Evolutionary conservation across 1,140 invertebrate species (phyloP).

Genomic region (Zaprionus lachaisei): DNA sequence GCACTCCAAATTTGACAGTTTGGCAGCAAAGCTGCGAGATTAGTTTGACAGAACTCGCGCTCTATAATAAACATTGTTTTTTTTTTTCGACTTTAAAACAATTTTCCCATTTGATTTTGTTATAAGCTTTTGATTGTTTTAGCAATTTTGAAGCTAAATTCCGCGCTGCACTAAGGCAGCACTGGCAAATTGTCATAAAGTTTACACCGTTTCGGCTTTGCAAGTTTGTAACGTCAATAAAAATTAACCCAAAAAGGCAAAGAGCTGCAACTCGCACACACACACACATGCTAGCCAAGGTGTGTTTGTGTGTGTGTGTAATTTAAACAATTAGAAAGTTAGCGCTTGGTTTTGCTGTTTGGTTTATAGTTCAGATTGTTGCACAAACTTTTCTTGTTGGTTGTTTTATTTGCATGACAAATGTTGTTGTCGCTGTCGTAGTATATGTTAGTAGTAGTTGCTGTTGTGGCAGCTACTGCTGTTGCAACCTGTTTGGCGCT

Average conservation of each 20-base stretch:
- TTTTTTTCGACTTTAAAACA: not conserved
- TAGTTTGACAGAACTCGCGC: not conserved
- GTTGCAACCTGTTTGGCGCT: conserved; percentile 33
- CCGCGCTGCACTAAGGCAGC: not conserved
- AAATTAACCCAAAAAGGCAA: conserved; percentile 66
- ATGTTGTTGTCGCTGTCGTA: conserved; percentile 33
- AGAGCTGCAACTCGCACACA: conserved; percentile 45
- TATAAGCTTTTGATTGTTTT: conserved; percentile 36
- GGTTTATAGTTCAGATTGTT: conserved; percentile 51
- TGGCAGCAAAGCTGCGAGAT: not conserved
- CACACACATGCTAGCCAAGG: conserved; percentile 28
- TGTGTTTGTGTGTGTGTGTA: conserved; percentile 55
- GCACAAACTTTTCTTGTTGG: conserved; percentile 52
- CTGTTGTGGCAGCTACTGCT: conserved; percentile 8
- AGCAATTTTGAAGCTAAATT: not conserved
- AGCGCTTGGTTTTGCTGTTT: conserved; percentile 55
- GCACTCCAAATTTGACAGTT: not conserved
- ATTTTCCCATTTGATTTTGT: not conserved
- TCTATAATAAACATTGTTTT: not conserved
- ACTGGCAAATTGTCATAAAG: conserved; percentile 33
- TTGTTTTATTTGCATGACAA: conserved; percentile 71
- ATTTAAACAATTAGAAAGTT: conserved; percentile 80
- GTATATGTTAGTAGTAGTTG: not conserved
- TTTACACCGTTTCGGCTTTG: conserved; percentile 20
- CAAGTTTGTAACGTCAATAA: conserved; percentile 41